Percentiles rank a stretch among this genome's conserved stretches.
These are phyloP conservation scores for Platycheirus albimanus DNA, from an alignment of 2,888 invertebrate species.

Conservation along the genomic window DNA sequence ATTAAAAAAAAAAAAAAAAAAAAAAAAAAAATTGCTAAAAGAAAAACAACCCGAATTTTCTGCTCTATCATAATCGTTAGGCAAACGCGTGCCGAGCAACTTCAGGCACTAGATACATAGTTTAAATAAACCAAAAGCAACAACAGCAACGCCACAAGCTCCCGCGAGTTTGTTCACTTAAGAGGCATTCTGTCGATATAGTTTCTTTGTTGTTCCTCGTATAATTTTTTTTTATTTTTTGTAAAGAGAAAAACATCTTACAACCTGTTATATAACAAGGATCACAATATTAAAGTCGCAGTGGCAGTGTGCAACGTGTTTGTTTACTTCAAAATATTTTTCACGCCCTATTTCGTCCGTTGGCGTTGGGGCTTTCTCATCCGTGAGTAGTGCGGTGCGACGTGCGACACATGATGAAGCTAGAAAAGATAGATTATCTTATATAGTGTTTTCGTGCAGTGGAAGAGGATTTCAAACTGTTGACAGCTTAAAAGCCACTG, in stretches of 20 bases:
- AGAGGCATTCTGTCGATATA: slow-evolving; percentile 54
- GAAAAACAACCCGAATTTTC: slow-evolving; percentile 8
- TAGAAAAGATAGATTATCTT: slow-evolving; percentile 17
- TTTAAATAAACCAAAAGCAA: slow-evolving; percentile 6
- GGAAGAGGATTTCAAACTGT: slow-evolving; percentile 59
- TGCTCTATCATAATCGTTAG: slow-evolving; percentile 65
- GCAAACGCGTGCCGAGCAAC: slow-evolving; percentile 60
- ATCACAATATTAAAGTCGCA: slow-evolving; percentile 2
- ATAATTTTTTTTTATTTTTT: slow-evolving; percentile 6
- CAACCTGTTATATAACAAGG: slow-evolving; percentile 67
- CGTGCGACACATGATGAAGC: neutral
- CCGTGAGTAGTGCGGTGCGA: neutral
- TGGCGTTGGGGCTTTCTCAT: neutral
- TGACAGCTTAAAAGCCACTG: slow-evolving; percentile 67
- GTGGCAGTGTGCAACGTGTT: slow-evolving; percentile 53
- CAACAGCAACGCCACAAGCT: slow-evolving; percentile 34
- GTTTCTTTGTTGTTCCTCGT: slow-evolving; percentile 3
- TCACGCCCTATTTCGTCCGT: slow-evolving; percentile 59
- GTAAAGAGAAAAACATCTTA: slow-evolving; percentile 38
- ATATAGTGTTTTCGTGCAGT: slow-evolving; percentile 26
- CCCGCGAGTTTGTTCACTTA: slow-evolving; percentile 14
- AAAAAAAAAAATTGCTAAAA: slow-evolving; percentile 11
- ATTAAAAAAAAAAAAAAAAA: slow-evolving; percentile 12
- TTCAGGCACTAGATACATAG: neutral
- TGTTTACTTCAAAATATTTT: slow-evolving; percentile 63